Evolutionary conservation across 1,140 invertebrate species (phyloP), one percentile per base, ranked within the genome.

Genomic region (Caenorhabditis brenneri): DNA sequence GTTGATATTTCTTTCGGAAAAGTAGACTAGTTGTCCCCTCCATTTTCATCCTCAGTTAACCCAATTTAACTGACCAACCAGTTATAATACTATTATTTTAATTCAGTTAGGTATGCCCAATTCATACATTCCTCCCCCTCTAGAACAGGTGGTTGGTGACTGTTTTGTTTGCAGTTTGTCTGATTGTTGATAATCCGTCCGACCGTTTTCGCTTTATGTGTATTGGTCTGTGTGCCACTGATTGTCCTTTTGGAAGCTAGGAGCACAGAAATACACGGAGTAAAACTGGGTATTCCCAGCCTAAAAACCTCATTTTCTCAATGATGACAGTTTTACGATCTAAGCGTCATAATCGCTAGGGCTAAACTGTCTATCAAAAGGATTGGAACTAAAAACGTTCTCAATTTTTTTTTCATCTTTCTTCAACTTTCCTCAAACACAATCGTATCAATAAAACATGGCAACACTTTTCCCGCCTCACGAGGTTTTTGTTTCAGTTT

Each of bases 151-250:
- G n/a, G 10, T n/a, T 9, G 6, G n/a, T 55, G 24, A 19, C 7
- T 22, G 36, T n/a, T n/a, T 46, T 74, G 36, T 74, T 74, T 74
- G 65, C 65, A 39, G 65, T 74, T 74, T 74, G 65, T 74, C 65
- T 74, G 36, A 74, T 74, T 74, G 36, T 24, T 74, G 65, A 74
- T 74, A 74, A 74, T 74, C 53, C 53, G 49, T n/a, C n/a, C n/a
- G n/a, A n/a, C n/a, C n/a, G n/a, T n/a, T n/a, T n/a, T n/a, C n/a
- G n/a, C n/a, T n/a, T n/a, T 27, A 12, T 55, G 3, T n/a, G 16
- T n/a, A n/a, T 51, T n/a, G n/a, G 49, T n/a, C n/a, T n/a, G 49
- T 5, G 53, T 10, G 53, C 53, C 9, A 22, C 53, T 24, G 53
- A 55, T 51, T n/a, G 48, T 2, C 48, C 48, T 51, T n/a, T 19